Base-by-base conservation (phyloP, 2,888 invertebrate genomes). In the Acronicta psi region DNA sequence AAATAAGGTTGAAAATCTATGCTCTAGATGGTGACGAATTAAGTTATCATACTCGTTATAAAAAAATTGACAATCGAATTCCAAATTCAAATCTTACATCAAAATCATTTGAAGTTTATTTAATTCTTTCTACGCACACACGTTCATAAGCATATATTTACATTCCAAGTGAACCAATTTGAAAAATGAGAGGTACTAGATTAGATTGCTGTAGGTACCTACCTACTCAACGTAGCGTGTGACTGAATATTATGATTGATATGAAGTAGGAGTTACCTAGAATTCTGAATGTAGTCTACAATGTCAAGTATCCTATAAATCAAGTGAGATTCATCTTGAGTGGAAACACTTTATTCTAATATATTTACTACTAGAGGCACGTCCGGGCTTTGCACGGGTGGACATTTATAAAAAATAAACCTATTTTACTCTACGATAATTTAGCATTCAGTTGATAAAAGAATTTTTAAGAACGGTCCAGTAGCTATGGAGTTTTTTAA, bases 191-290 rank as follows among this genome's bases (percentile, higher is more conserved):
- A 6, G 13, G 40, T 43, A 31, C 46, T 42, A 46, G 31, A 40
- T 47, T 46, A 38, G 20, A 25, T 66, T 66, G 3, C 3, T 47
- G 25, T 29, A 38, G n/a, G n/a, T n/a, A n/a, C n/a, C n/a, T 44
- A 34, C 43, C 40, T 43, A 18, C 14, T 25, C n/a, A n/a, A n/a
- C 37, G 6, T 11, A 44, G 36, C 36, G 50, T 16, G 31, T 14
- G n/a, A 34, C 43, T 20, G 25, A 14, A 56, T 38, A 55, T 53
- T 62, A 53, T 67, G 67, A 67, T 57, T 46, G 57, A 67, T 67
- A 53, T 8, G 40, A 68, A 45, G 2, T 18, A 36, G 31, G 34
- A 37, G 37, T 53, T 51, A 37, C 17, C 50, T 62, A 54, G 57
- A 62, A 62, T 68, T 50, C 11, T 16, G 4, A 52, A 49, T 13